Base-by-base conservation (phyloP, 2,797 vertebrate species). In the Gymnoscopelus braueri region DNA sequence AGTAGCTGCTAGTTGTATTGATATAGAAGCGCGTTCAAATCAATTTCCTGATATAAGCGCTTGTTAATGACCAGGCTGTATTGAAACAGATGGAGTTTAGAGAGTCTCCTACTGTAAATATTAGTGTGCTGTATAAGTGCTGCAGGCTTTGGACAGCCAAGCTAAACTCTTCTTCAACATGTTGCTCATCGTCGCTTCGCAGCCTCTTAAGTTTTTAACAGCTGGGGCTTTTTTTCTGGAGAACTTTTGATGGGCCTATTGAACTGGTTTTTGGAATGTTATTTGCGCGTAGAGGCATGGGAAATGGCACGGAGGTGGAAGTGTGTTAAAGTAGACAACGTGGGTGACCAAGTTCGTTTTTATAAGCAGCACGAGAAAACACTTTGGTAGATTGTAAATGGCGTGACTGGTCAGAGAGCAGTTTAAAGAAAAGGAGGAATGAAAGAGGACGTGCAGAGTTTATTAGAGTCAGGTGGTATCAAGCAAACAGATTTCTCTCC, bases 311-410 rank as follows among this genome's bases (percentile, higher is more conserved):
- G 72, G 44, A 72, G 67, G 66, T 24, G 60, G 72, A 74, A 74
- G 56, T 69, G 64, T 66, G 69, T 19, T 75, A 53, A 81, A 86
- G 57, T 32, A 51, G 76, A 65, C 74, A 39, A 67, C 70, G 72
- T 84, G 78, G 81, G 76, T 81, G 85, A 88, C 61, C 80, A 58
- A 19, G 49, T 12, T 24, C 68, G 55, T 78, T 78, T 91, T 88
- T 84, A 89, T 79, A 77, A 80, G 86, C 76, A 79, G 75, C 86
- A 81, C 78, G 87, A 87, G 85, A 88, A 82, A 86, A 83, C 48
- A 12, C 63, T 88, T 83, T 77, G 60, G 78, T 82, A 69, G 85
- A 72, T 74, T 80, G 82, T 89, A 85, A 89, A 91, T 90, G 85
- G 88, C 80, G 87, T 88, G 81, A 84, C 59, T 59, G 56, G 73